Percentiles rank a stretch among this genome's conserved stretches.
phyloP scores from a whole-genome alignment of 2,888 invertebrate species.

The Hemicrepidius hirtus region DNA sequence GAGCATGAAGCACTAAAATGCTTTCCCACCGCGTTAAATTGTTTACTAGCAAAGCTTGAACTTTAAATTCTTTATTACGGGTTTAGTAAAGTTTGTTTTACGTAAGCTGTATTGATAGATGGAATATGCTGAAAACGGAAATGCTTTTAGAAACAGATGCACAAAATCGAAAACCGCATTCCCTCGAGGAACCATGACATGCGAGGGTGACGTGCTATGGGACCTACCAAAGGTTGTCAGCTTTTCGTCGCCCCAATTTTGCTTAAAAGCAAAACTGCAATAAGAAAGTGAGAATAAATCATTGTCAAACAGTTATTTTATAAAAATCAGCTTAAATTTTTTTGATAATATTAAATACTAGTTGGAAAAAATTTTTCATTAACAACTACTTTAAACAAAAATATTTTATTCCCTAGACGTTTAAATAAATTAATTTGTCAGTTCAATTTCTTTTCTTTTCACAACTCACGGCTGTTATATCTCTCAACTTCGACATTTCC shows the following conservation, averaged over 20 bases:
- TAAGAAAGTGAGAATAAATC: background rate
- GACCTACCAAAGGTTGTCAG: background rate
- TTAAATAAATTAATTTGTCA: no score
- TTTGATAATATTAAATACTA: no score
- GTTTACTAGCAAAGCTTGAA: background rate
- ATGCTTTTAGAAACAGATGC: slow-evolving; percentile 28
- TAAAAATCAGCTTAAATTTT: no score
- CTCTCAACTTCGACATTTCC: no score
- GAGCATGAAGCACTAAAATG: background rate
- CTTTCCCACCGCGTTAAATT: background rate
- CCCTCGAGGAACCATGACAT: slow-evolving; percentile 23
- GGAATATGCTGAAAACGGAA: background rate
- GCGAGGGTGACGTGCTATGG: background rate
- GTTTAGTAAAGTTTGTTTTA: background rate
- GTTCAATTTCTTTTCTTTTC: no score
- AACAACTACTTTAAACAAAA: no score
- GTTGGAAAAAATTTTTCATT: no score
- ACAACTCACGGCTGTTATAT: no score
- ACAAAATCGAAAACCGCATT: slow-evolving; percentile 17
- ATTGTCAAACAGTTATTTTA: background rate
- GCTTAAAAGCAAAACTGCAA: background rate
- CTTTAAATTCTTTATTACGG: background rate
- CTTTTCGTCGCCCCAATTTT: background rate
- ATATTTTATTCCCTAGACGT: no score
- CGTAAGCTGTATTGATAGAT: background rate